These are phyloP conservation scores for Pararge aegeria DNA, from an alignment of 1,140 invertebrate species.

Conservation along the genomic window DNA sequence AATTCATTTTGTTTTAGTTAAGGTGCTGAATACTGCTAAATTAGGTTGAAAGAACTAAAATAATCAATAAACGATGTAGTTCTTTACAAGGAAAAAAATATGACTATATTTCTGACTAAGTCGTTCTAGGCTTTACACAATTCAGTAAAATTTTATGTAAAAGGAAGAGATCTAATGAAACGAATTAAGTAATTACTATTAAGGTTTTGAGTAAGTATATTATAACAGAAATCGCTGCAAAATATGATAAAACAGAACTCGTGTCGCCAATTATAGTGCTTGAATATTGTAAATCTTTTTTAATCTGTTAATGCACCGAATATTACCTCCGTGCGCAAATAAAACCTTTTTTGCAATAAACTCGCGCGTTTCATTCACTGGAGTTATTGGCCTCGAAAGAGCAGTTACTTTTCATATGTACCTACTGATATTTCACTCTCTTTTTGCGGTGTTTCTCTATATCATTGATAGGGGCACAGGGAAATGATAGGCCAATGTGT, in stretches of 20 bases:
- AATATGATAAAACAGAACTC: neutral
- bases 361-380: constrained; percentile 19
- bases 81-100: no score
- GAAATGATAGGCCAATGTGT: constrained; percentile 6
- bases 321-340: constrained; percentile 3
- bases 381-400: constrained; percentile 22
- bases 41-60: no score
- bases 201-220: no score
- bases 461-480: constrained; percentile 7
- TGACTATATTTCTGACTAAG: no score
- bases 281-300: constrained; percentile 1
- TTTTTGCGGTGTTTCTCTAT: constrained; percentile 11
- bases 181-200: no score
- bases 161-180: no score
- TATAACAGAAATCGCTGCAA: neutral
- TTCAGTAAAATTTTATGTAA: no score
- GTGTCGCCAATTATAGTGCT: neutral
- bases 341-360: constrained; percentile 23
- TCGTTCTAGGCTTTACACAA: no score
- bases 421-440: constrained; percentile 14
- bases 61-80: no score
- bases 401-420: constrained; percentile 18
- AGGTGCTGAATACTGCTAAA: no score
- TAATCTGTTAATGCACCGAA: constrained; percentile 10
- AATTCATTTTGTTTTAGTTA: no score